Evolutionary conservation across 2,797 vertebrate species (phyloP), one percentile per base, ranked within the genome.

Genomic region (Sorex maritimensis): DNA sequence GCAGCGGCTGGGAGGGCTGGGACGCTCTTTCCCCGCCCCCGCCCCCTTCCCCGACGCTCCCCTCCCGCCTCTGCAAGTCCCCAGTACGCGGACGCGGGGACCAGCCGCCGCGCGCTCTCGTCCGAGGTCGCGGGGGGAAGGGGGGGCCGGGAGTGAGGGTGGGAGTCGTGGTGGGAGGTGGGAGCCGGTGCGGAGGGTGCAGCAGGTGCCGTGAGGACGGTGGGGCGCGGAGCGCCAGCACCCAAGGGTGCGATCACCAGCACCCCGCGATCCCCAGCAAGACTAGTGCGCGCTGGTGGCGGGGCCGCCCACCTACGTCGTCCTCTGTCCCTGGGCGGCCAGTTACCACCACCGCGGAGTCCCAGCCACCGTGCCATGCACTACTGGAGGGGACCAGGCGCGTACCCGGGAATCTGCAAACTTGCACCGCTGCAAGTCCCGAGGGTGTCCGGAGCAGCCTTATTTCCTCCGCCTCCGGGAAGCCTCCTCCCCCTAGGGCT

Each of bases 81-180:
- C 65, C 0, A 5, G 58, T 79, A 44, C 74, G 0, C 63, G 63
- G 87, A n/a, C 24, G 38, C n/a, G 49, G 0, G 11, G 13, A 13
- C 10, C 4, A 1, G 46, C 1, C 7, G 26, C 5, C 2, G 84
- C n/a, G 5, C 5, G n/a, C 30, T 17, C 38, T 69, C 86, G 65
- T 19, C 75, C 21, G 0, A 24, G 82, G 34, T 7, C 3, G 21
- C 21, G 34, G 73, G 82, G 24, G 11, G 5, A 49, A 93, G 95
- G 94, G 94, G 96, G 96, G 95, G 95, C 94, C 21, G 34, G 73
- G 82, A 21, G n/a, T 8, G 5, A 49, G 92, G 95, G 94, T 94
- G 96, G 78, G 61, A 61, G 49, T 52, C 49, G 49, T 34, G 5
- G 80, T 34, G 4, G 2, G 15, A n/a, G 17, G 26, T 24, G 0